These are phyloP conservation scores for Pomatostomus ruficeps DNA, from an alignment of 2,113 vertebrate genomes.

Conservation along the genomic window DNA sequence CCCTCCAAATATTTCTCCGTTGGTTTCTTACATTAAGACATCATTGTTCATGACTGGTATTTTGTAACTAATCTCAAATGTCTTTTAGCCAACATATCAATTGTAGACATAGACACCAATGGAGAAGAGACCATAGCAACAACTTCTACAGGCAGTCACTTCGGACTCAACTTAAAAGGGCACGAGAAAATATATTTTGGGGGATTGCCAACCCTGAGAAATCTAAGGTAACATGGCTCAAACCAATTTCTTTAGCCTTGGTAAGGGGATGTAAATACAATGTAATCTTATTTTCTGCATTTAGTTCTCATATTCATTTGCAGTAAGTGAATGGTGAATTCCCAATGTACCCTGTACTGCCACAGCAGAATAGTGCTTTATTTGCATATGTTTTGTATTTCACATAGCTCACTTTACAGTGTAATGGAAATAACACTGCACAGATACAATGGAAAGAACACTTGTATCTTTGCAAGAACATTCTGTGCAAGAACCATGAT, in stretches of 20 bases:
- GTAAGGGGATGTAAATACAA: background rate
- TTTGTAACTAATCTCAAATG: slow-evolving; percentile 8
- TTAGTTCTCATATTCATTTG: background rate
- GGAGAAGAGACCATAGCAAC: slow-evolving; percentile 81
- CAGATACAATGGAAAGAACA: background rate
- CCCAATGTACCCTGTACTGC: background rate
- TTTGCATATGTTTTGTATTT: background rate
- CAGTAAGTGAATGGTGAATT: background rate
- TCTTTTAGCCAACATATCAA: slow-evolving; percentile 81
- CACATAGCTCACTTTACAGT: background rate
- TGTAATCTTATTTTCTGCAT: background rate
- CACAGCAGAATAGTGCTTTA: background rate
- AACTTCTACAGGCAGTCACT: slow-evolving; percentile 82
- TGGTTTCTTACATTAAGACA: background rate
- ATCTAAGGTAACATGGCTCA: slow-evolving; percentile 81
- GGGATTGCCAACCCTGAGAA: slow-evolving; percentile 86
- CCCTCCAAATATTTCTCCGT: background rate
- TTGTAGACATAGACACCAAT: slow-evolving; percentile 84
- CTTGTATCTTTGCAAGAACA: background rate
- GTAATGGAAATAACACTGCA: background rate
- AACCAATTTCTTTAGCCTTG: background rate
- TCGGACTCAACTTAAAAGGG: slow-evolving; percentile 90
- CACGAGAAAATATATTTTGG: slow-evolving; percentile 95
- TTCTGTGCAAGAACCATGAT: background rate
- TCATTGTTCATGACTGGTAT: background rate